Conservation (phyloP, 2,113 vertebrate species). For the Planiliza haematocheilus region DNA sequence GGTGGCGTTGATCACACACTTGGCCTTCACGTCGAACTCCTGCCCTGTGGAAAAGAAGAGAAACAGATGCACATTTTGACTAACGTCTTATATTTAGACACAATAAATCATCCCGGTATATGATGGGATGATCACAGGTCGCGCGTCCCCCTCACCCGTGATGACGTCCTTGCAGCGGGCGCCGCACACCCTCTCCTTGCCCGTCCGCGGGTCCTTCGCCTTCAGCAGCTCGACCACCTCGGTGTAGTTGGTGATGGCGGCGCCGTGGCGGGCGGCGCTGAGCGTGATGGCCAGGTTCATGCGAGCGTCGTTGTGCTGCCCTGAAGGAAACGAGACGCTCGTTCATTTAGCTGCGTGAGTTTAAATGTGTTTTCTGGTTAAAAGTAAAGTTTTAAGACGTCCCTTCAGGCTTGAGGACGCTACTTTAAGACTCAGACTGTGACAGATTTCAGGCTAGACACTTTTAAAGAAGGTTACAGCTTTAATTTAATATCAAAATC, state of each 20-base stretch:
- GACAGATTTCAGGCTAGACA: too few species aligned
- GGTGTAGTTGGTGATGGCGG: slow-evolving; percentile 93
- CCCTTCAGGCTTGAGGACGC: too few species aligned
- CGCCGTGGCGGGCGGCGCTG: slow-evolving; percentile 92
- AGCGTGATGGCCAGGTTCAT: slow-evolving; percentile 98
- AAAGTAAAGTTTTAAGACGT: too few species aligned
- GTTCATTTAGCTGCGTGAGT: too few species aligned
- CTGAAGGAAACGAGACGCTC: slow-evolving; percentile 83
- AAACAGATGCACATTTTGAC: background rate
- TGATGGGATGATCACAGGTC: too few species aligned
- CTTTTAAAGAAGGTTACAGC: too few species aligned
- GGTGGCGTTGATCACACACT: slow-evolving; percentile 98
- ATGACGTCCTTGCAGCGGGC: slow-evolving; percentile 90
- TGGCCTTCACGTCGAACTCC: slow-evolving; percentile 95
- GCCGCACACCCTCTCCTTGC: slow-evolving; percentile 85
- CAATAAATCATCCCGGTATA: too few species aligned
- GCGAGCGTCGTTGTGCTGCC: slow-evolving; percentile 97
- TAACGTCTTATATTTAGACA: too few species aligned
- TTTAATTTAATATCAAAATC: too few species aligned
- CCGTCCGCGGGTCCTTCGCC: slow-evolving; percentile 79
- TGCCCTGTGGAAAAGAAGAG: slow-evolving; percentile 83
- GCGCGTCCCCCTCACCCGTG: slow-evolving; percentile 83
- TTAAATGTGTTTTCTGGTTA: too few species aligned
- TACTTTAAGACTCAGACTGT: too few species aligned
- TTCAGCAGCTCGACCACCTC: slow-evolving; percentile 94